phyloP scores from a whole-genome alignment of 1,140 invertebrate species.

The Neodiprion pinetum region DNA sequence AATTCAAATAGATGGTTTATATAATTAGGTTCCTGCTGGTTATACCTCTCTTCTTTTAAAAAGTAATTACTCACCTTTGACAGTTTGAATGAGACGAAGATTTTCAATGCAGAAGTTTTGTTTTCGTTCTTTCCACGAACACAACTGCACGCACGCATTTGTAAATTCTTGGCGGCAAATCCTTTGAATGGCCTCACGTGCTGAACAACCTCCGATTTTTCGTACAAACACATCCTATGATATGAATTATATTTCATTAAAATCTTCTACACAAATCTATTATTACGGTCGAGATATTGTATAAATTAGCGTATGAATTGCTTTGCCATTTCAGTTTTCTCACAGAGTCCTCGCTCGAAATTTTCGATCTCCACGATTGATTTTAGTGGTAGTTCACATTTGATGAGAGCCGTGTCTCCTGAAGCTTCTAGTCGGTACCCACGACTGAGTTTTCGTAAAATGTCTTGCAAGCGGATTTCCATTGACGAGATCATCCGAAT shows the following conservation, averaged over 20 bases:
- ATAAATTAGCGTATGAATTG: slow-evolving; percentile 20
- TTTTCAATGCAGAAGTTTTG: slow-evolving; percentile 21
- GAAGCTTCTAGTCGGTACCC: background rate
- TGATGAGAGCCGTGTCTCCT: slow-evolving; percentile 10
- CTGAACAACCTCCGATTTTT: slow-evolving; percentile 21
- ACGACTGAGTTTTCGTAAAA: slow-evolving; percentile 9
- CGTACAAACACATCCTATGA: slow-evolving; percentile 12
- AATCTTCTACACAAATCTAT: too few relatives aligned
- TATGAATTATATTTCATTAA: slow-evolving; percentile 9
- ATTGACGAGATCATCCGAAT: slow-evolving; percentile 19
- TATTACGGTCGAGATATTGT: background rate
- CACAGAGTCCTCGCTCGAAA: slow-evolving; percentile 4
- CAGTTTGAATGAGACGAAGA: slow-evolving; percentile 17
- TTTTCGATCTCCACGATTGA: slow-evolving; percentile 12
- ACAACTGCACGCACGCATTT: slow-evolving; percentile 19
- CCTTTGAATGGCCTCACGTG: slow-evolving; percentile 22
- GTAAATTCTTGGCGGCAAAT: slow-evolving; percentile 16
- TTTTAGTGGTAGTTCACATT: slow-evolving; percentile 13
- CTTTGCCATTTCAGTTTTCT: slow-evolving; percentile 10
- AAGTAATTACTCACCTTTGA: slow-evolving; percentile 16
- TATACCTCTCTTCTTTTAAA: too few relatives aligned
- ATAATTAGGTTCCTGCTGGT: too few relatives aligned
- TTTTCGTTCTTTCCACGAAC: slow-evolving; percentile 21
- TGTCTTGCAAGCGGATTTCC: background rate
- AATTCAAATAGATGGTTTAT: too few relatives aligned